Evolutionary conservation across 2,888 invertebrate species (phyloP), one percentile per base, ranked within the genome.

Genomic region (Temnothorax rugatulus): DNA sequence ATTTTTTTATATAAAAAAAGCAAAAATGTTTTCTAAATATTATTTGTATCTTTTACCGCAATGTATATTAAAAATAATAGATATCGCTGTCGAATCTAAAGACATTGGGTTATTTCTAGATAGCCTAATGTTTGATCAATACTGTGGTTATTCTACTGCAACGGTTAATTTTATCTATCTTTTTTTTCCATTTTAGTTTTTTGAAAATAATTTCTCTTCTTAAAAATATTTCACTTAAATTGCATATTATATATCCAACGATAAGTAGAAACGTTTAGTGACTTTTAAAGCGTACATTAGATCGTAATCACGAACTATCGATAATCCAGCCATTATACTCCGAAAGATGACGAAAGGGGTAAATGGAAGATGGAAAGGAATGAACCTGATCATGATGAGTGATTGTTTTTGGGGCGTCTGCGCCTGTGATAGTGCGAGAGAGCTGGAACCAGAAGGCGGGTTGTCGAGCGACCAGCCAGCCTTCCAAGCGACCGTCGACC

Each of bases 401-500:
- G 82, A 90, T 90, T 90, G 87, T 91, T 91, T 91, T 89, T 68
- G 77, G 86, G 83, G 90, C 87, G 91, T 89, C 88, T 91, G 90
- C 91, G 90, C 90, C 83, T 15, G 1, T 87, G 82, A 83, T 86
- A 57, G 88, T 79, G 87, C 75, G 76, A 84, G 87, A 85, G 85
- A 88, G 89, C n/a, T 34, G n/a, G 41, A 41, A 84, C 52, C 54
- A 77, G 68, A 38, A 57, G 29, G 71, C 15, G 68, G 79, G 77
- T 63, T 50, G 50, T 50, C 79, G 44, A 44, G 57, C 44, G n/a
- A 66, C 41, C 25, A 71, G 34, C 44, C 54, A 57, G 34, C 71
- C 79, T 54, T 44, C 57, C 44, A 71, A 73, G 73, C 73, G 85
- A 87, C 82, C 52, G 52, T 59, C 73, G 73, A 73, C 73, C 71